phyloP scores from a whole-genome alignment of 1,140 invertebrate species.

The Hirudo medicinalis region DNA sequence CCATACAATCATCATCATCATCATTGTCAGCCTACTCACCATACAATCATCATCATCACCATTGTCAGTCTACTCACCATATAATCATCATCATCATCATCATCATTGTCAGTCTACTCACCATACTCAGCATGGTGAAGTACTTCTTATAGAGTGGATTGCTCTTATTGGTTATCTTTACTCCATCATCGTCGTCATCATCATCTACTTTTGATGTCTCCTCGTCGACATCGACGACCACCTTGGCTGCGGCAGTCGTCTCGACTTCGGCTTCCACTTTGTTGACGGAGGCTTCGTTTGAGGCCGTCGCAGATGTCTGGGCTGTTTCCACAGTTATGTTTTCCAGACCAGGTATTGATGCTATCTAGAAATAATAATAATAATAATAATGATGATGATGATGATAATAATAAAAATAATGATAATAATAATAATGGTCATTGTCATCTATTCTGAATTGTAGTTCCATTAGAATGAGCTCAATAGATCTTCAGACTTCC shows the following conservation, averaged over 20 bases:
- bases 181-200: neutral
- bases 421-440: constrained; percentile 25
- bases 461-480: too few relatives aligned
- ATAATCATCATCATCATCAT: neutral
- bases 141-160: constrained; percentile 6
- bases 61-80: constrained; percentile 1
- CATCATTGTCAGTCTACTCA: constrained; percentile 8
- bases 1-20: neutral
- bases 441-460: neutral
- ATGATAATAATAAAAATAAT: constrained; percentile 37
- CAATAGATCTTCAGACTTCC: too few relatives aligned
- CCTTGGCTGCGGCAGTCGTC: too few relatives aligned
- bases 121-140: neutral
- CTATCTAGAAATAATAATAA: constrained; percentile 46
- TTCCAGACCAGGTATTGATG: constrained; percentile 56
- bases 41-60: neutral
- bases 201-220: too few relatives aligned
- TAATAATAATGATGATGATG: constrained; percentile 23
- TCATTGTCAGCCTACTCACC: constrained; percentile 1
- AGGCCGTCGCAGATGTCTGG: constrained; percentile 18
- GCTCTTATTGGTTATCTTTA: neutral
- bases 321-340: constrained; percentile 34
- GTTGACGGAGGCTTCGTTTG: neutral
- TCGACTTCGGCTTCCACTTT: too few relatives aligned
- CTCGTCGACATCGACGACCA: too few relatives aligned